Conservation (phyloP, 1,140 invertebrate genomes). For the Megalonaias nervosa region DNA sequence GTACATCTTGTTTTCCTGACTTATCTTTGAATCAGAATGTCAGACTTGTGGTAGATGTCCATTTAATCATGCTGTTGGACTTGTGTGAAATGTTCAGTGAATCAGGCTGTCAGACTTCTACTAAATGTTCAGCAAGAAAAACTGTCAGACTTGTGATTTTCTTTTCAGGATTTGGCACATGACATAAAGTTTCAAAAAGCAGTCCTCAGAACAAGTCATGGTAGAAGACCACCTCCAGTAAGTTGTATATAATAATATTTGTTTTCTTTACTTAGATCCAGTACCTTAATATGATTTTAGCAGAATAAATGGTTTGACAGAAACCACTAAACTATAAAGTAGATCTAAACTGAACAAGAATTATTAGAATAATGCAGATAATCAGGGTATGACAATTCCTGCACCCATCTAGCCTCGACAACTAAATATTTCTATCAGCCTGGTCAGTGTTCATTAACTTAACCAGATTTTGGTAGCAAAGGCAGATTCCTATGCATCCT, state of each 20-base stretch:
- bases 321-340: neutral
- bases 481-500: too few species aligned
- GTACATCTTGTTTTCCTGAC: neutral
- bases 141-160: neutral
- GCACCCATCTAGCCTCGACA: too few species aligned
- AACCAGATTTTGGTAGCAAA: too few species aligned
- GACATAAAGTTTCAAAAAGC: constrained; percentile 80
- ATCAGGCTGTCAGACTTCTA: too few species aligned
- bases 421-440: too few species aligned
- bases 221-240: constrained; percentile 74
- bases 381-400: too few species aligned
- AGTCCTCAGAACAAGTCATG: constrained; percentile 78
- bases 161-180: constrained; percentile 76
- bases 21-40: neutral
- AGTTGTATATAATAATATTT: constrained; percentile 18
- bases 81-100: too few species aligned
- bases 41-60: neutral
- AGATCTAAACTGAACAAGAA: neutral
- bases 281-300: neutral
- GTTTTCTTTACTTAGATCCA: neutral
- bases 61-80: too few species aligned
- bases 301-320: neutral
- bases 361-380: too few species aligned
- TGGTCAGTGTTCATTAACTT: too few species aligned
- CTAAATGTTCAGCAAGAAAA: too few species aligned